Conservation (phyloP, 1,140 invertebrate species). For the Trichonephila inaurata region DNA sequence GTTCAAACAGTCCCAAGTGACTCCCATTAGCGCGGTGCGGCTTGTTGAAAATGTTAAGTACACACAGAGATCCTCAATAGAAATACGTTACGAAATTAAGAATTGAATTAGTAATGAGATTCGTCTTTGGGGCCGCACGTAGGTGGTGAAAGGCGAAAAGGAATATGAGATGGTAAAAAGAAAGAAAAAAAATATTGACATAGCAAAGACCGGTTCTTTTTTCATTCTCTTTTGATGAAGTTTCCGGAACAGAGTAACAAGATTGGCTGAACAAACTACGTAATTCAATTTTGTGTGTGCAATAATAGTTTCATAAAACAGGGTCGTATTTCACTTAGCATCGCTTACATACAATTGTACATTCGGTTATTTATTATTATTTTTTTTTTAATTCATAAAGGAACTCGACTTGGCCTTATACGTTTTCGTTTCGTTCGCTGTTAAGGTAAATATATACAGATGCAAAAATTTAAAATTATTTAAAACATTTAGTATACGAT, state of each 20-base stretch:
- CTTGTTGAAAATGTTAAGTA: slow-evolving; percentile 22
- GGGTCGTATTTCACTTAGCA: too few relatives aligned
- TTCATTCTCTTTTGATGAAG: not conserved
- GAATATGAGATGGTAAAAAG: not conserved
- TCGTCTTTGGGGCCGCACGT: slow-evolving; percentile 1
- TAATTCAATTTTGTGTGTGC: slow-evolving; percentile 1
- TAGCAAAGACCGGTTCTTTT: slow-evolving; percentile 9
- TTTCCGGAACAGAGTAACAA: slow-evolving; percentile 5
- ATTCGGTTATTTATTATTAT: too few relatives aligned
- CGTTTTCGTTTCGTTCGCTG: too few relatives aligned
- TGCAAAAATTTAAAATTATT: too few relatives aligned
- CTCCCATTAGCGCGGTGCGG: not conserved
- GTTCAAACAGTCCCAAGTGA: slow-evolving; percentile 6
- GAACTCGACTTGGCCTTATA: too few relatives aligned
- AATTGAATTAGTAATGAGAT: slow-evolving; percentile 10
- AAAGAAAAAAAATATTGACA: slow-evolving; percentile 1
- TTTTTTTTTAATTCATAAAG: too few relatives aligned
- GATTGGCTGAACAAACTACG: not conserved
- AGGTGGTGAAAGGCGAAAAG: not conserved
- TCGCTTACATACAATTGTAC: too few relatives aligned
- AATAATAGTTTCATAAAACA: not conserved
- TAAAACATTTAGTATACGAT: too few relatives aligned
- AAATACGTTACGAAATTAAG: not conserved
- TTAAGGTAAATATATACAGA: too few relatives aligned
- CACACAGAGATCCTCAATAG: not conserved